Base-by-base conservation (phyloP, 1,140 invertebrate species). In the Euura lappo region DNA sequence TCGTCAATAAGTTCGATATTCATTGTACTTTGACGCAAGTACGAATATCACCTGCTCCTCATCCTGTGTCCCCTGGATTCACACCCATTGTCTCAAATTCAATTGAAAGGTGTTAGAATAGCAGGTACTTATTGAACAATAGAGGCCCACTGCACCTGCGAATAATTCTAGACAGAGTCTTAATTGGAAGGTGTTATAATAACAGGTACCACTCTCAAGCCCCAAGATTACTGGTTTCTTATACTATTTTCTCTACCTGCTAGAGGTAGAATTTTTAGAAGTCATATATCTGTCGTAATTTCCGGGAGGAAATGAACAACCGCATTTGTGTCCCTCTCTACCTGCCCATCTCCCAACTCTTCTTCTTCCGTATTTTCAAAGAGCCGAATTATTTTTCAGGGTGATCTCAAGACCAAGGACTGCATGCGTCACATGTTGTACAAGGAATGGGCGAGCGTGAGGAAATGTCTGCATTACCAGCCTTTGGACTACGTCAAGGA, bases 401-500 rank as follows among this genome's bases (percentile, higher is more conserved):
- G 94, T 77, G 93, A 93, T 86, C 86, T 93, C 71, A 90, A 88
- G 69, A 90, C 89, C 43, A 86, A 89, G 8, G 93, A 92, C 13
- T 93, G 92, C 5, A 91, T 93, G 89, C 89, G 94, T n/a, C 87
- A 96, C 81, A 83, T 95, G 4, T 87, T 98, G 5, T 96, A 94
- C 83, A 92, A 90, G 2, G 93, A 98, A 84, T 98, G 97, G 97
- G 95, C 95, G 2, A 91, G 91, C 51, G 89, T 97, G 44, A 90
- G 88, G 2, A 95, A 94, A 82, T 94, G 93, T 84, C 92, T 94
- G 82, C 94, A 94, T 76, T 93, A 95, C 80, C 97, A 98, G 82
- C 97, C 97, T 0, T 86, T 98, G 44, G 95, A 97, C 85, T 93
- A 97, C 77, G 88, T 98, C 71, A 94, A 94, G 80, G 92, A 94